These are phyloP conservation scores for Dendrocincla fuliginosa DNA, from an alignment of 2,797 vertebrate genomes.

Conservation along the genomic window DNA sequence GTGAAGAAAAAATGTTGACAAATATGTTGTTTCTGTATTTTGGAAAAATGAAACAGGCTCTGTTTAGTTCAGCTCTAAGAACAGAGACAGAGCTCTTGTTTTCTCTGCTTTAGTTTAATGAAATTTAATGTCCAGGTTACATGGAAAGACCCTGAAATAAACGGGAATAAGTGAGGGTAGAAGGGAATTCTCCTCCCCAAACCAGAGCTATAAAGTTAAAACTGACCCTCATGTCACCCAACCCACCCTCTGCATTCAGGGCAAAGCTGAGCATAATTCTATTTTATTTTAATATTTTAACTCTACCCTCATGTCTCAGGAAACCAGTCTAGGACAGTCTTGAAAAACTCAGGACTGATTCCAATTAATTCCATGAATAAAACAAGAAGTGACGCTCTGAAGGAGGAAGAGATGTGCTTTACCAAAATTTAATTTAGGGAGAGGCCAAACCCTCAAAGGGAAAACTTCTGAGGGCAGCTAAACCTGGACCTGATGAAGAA, in stretches of 20 bases:
- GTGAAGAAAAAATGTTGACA: neutral
- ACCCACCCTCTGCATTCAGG: neutral
- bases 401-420: neutral
- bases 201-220: neutral
- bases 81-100: rapidly evolving
- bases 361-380: neutral
- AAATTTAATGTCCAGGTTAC: neutral
- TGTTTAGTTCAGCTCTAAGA: neutral
- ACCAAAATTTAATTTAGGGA: neutral
- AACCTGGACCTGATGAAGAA: neutral
- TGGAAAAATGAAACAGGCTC: neutral
- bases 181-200: neutral
- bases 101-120: neutral
- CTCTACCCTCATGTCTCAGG: neutral
- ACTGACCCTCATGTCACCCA: neutral
- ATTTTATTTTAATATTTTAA: neutral
- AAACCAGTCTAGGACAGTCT: neutral
- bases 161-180: neutral
- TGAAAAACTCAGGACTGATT: neutral
- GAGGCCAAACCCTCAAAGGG: neutral
- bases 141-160: neutral
- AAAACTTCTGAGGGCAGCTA: neutral
- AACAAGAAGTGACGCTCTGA: neutral
- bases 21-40: neutral
- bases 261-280: neutral